Evolutionary conservation across 2,888 invertebrate genomes (phyloP).

Genomic region (Rhorus exstirpatorius): DNA sequence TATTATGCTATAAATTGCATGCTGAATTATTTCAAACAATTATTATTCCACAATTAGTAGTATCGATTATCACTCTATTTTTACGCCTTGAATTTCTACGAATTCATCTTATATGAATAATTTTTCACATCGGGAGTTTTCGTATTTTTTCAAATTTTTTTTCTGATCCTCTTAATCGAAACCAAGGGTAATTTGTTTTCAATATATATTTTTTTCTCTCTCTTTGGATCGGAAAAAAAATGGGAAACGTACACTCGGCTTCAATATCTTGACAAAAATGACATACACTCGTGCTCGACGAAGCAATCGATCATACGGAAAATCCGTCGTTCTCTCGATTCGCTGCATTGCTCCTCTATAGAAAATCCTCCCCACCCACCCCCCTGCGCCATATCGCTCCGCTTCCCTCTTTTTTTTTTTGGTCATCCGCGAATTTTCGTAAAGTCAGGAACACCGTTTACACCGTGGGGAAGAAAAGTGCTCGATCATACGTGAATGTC

Average conservation of each 20-base stretch:
- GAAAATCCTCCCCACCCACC: too few relatives aligned
- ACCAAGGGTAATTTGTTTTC: slow-evolving; percentile 27
- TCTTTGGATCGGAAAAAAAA: slow-evolving; percentile 18
- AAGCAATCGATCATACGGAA: slow-evolving; percentile 62
- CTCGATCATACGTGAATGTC: slow-evolving; percentile 65
- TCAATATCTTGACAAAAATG: slow-evolving; percentile 43
- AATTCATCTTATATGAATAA: slow-evolving; percentile 13
- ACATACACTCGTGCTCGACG: slow-evolving; percentile 18
- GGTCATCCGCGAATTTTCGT: slow-evolving; percentile 22
- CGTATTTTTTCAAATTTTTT: slow-evolving; percentile 20
- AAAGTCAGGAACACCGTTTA: slow-evolving; percentile 54
- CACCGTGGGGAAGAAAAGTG: slow-evolving; percentile 49
- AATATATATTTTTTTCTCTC: slow-evolving; percentile 21
- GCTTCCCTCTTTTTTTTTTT: too few relatives aligned
- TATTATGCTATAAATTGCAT: too few relatives aligned
- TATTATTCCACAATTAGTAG: too few relatives aligned
- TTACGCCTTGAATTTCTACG: too few relatives aligned
- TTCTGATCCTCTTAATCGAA: too few relatives aligned
- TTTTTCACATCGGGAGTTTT: not conserved
- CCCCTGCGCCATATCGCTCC: too few relatives aligned
- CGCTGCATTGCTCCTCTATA: too few relatives aligned
- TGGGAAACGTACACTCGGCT: slow-evolving; percentile 11
- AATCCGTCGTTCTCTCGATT: too few relatives aligned
- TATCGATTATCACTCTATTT: too few relatives aligned
- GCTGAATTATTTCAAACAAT: too few relatives aligned